These are phyloP conservation scores for Tholera decimalis DNA, from an alignment of 2,888 invertebrate genomes.

Conservation along the genomic window DNA sequence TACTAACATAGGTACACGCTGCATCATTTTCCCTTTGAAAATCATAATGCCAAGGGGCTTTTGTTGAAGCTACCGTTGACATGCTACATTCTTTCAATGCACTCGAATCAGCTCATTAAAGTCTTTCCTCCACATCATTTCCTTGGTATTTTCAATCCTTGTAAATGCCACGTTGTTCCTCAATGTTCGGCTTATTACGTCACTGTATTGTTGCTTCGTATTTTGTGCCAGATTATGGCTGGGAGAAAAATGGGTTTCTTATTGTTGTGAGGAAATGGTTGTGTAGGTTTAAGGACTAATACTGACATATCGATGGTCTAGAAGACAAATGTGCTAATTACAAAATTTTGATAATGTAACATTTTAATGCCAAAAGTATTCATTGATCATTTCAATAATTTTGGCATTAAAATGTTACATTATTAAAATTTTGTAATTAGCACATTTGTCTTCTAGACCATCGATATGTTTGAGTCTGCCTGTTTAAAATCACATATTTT, in stretches of 20 bases:
- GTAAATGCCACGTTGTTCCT: slow-evolving; percentile 67
- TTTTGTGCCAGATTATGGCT: slow-evolving; percentile 43
- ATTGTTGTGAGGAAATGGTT: slow-evolving; percentile 3
- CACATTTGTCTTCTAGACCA: too few relatives aligned
- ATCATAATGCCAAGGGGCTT: slow-evolving; percentile 74
- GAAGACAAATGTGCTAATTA: too few relatives aligned
- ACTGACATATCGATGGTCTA: too few relatives aligned
- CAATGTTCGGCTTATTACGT: slow-evolving; percentile 70
- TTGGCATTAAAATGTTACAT: too few relatives aligned
- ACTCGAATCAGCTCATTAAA: slow-evolving; percentile 84
- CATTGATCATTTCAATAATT: too few relatives aligned
- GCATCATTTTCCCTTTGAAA: slow-evolving; percentile 79
- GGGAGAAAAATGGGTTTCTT: slow-evolving; percentile 19
- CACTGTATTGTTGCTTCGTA: slow-evolving; percentile 52
- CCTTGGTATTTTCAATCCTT: slow-evolving; percentile 76
- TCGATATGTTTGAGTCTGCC: too few relatives aligned
- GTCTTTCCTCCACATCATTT: slow-evolving; percentile 81
- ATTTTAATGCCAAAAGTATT: too few relatives aligned
- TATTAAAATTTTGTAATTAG: too few relatives aligned
- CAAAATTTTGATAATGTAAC: too few relatives aligned
- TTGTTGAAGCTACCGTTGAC: slow-evolving; percentile 69
- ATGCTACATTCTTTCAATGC: slow-evolving; percentile 73
- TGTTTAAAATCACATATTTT: too few relatives aligned
- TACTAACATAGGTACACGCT: slow-evolving; percentile 25
- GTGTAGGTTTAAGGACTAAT: background rate